These are phyloP conservation scores for Triplophysa rosa DNA, from an alignment of 2,113 vertebrate genomes.

Conservation along the genomic window DNA sequence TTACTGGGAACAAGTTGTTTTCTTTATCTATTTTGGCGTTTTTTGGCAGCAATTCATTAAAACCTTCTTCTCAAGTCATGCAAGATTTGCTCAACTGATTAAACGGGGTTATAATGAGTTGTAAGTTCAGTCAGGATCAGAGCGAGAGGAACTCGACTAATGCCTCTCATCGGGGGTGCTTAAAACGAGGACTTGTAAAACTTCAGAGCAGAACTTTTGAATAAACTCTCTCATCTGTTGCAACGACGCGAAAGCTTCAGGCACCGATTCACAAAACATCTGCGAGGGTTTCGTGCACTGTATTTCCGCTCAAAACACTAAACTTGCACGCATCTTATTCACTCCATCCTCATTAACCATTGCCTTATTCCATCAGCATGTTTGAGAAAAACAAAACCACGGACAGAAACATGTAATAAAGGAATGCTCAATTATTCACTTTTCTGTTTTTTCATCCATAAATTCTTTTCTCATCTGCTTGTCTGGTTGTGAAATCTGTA, in stretches of 20 bases:
- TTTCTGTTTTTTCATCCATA: background rate
- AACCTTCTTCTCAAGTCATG: background rate
- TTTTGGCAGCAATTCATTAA: background rate
- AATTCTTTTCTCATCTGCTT: background rate
- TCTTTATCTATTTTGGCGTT: background rate
- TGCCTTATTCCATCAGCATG: too few relatives aligned
- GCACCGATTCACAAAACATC: too few relatives aligned
- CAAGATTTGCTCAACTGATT: background rate
- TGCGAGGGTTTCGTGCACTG: too few relatives aligned
- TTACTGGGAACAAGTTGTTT: conserved; percentile 10
- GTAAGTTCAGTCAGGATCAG: background rate
- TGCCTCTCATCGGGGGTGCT: too few relatives aligned
- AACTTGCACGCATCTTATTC: too few relatives aligned
- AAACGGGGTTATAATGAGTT: background rate
- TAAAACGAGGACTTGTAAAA: background rate
- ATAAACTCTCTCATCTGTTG: background rate
- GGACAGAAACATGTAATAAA: too few relatives aligned
- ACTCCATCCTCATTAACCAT: too few relatives aligned
- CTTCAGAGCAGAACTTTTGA: background rate
- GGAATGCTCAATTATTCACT: too few relatives aligned
- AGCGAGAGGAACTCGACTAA: too few relatives aligned
- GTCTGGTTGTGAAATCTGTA: background rate
- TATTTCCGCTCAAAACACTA: too few relatives aligned
- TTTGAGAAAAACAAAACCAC: too few relatives aligned
- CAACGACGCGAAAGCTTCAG: background rate